Evolutionary conservation across 2,888 invertebrate species (phyloP), one percentile per base, ranked within the genome.

Genomic region (Mamestra brassicae): DNA sequence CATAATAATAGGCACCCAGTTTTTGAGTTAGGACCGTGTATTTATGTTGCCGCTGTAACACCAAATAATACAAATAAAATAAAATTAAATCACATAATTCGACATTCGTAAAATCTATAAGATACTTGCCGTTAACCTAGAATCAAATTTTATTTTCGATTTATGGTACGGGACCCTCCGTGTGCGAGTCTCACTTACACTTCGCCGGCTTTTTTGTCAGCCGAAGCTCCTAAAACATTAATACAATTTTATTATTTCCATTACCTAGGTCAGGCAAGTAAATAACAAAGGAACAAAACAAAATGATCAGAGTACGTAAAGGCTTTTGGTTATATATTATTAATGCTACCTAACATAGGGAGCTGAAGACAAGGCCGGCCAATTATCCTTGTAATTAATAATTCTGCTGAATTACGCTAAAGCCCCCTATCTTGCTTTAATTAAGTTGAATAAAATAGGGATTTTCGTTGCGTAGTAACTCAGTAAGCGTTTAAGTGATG

Each of bases 311-410:
- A 74, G 78, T 81, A 83, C 76, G 79, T 82, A 80, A 87, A 84
- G 81, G 86, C 72, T 76, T 75, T 58, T 13, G 45, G 63, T 71
- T 61, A 80, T 91, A 84, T 88, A 90, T 88, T 86, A 90, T 90
- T 87, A 84, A 90, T 78, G 74, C 57, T 75, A 79, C 62, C 80
- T 86, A 87, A 89, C 87, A 85, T 87, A 78, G 75, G 62, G 76
- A 83, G 68, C 75, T 62, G 78, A 87, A 89, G 85, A 88, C 87
- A 89, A 88, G 85, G 83, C 83, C 82, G 78, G 71, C 64, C 85
- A 88, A 89, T 90, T 90, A 89, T 88, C 86, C 82, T 78, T 58
- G 80, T 77, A 78, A 90, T 90, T 88, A 90, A 90, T 90, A 90
- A 90, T 90, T 90, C 88, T 74, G 74, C 74, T 80, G 81, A 86